Base-by-base conservation (phyloP, 2,888 invertebrate genomes). In the Brachyopa scutellaris region DNA sequence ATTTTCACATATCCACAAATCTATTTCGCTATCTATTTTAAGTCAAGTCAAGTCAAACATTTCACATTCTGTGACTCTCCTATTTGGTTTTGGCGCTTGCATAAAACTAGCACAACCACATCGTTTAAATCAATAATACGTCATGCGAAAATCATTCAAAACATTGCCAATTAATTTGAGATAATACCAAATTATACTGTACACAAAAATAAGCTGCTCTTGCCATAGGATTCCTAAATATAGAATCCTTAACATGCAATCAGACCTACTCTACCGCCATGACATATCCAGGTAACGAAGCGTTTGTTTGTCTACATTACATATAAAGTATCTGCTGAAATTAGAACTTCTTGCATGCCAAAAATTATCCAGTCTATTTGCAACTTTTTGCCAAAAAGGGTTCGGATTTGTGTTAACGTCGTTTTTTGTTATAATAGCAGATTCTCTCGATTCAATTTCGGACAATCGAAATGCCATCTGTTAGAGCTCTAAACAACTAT, bases 381-480 rank as follows among this genome's bases (percentile, higher is more conserved):
- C 9, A 38, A 59, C 26, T 45, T 38, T 66, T 53, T 2, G 33
- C 7, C 36, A 36, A 59, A 51, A 53, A 57, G 45, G 59, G 66
- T 51, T 64, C 45, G 7, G 8, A 26, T 26, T 26, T 26, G 3
- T 26, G 26, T 49, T 38, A 33, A 57, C 15, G n/a, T n/a, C n/a
- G n/a, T n/a, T n/a, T 69, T 59, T 77, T 26, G 36, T 38, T n/a
- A 45, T 55, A 36, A 62, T 3, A 33, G 17, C 36, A 21, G 17
- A 51, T 55, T 51, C 13, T 66, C 9, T 1, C n/a, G n/a, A 57
- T 84, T 78, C 45, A 70, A 36, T 74, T n/a, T 49, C 51, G 31
- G 38, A 82, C 79, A 80, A 83, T 85, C 83, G 84, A 83, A 85
- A 84, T 78, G 85, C 86, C 88, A 87, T 86, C 87, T 87, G 87